Evolutionary conservation across 2,113 vertebrate genomes (phyloP).

Genomic region (Asarcornis scutulata): DNA sequence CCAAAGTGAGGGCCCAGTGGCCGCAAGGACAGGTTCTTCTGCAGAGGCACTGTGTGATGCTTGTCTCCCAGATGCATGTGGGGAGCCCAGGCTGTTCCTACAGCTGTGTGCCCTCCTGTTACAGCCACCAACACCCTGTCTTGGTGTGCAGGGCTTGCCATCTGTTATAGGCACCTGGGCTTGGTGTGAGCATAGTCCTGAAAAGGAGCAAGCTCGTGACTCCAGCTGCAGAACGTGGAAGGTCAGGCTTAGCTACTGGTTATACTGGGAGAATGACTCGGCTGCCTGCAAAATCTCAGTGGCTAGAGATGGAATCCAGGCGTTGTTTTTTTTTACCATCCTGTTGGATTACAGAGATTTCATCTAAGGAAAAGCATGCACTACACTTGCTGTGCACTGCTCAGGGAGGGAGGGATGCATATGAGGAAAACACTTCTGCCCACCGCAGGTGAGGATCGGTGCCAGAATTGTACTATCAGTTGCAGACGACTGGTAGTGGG

Average conservation of each 20-base stretch:
- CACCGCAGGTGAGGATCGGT: neutral
- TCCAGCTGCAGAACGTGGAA: neutral
- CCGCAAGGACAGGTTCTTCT: neutral
- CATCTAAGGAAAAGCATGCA: neutral
- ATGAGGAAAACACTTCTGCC: neutral
- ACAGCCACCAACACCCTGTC: neutral
- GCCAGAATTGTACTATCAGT: neutral
- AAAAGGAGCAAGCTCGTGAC: neutral
- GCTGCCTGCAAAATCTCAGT: neutral
- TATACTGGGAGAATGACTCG: neutral
- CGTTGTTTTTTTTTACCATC: neutral
- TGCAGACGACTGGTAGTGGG: neutral
- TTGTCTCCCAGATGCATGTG: neutral
- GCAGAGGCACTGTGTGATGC: fast-evolving
- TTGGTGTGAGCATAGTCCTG: neutral
- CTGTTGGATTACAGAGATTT: neutral
- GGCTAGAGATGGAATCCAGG: neutral
- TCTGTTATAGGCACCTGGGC: fast-evolving
- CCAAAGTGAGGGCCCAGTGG: neutral
- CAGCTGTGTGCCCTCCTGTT: neutral
- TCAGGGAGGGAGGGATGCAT: neutral
- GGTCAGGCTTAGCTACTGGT: neutral
- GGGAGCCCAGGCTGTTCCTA: neutral
- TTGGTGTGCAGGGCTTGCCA: neutral
- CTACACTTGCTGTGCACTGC: neutral